Conservation (phyloP, 2,113 vertebrate genomes). For the Pseudopodoces humilis region DNA sequence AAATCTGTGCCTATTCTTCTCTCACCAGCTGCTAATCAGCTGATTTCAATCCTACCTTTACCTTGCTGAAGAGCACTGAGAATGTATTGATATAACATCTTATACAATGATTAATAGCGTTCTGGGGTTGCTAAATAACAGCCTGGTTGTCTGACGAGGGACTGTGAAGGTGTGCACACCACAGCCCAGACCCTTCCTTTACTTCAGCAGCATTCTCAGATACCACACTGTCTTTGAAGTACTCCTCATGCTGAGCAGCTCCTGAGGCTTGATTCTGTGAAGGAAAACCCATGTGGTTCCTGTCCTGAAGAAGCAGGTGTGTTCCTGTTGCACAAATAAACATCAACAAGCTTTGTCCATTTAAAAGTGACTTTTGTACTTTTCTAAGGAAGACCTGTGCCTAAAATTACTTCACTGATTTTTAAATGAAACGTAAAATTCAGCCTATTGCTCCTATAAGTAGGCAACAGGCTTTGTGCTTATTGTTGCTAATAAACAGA, state of each 20-base stretch:
- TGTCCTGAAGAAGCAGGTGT: neutral
- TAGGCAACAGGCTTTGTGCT: neutral
- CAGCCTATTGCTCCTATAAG: neutral
- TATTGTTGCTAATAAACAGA: neutral
- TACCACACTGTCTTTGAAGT: neutral
- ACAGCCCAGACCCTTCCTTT: neutral
- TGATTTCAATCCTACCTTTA: neutral
- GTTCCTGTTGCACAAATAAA: neutral
- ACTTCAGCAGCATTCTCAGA: neutral
- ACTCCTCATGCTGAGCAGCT: fast-evolving
- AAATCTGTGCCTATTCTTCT: neutral
- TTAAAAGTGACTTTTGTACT: neutral
- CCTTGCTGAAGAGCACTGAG: neutral
- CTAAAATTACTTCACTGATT: neutral
- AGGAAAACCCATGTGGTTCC: neutral
- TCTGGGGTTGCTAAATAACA: neutral
- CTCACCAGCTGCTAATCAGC: neutral
- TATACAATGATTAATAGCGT: neutral
- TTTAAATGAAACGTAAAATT: neutral
- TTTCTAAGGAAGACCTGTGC: neutral
- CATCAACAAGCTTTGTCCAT: neutral
- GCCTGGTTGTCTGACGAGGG: neutral
- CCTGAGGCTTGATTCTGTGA: neutral
- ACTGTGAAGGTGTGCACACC: neutral
- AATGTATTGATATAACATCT: neutral